Evolutionary conservation across 2,113 vertebrate genomes (phyloP), one percentile per base, ranked within the genome.

Genomic region (Stegastes partitus): DNA sequence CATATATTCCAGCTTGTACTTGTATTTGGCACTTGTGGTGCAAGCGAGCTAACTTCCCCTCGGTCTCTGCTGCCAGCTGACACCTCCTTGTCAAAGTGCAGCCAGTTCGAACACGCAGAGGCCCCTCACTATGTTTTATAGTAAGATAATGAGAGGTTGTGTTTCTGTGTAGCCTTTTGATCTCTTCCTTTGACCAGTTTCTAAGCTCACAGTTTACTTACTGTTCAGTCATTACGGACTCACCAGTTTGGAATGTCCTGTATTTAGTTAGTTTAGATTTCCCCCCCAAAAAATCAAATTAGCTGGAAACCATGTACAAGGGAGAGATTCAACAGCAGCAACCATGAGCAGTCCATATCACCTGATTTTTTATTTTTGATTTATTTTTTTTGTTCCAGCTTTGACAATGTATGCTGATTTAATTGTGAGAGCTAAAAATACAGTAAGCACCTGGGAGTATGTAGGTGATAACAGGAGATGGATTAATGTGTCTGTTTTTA

Each of bases 371-470:
- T 47, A n/a, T n/a, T n/a, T n/a, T n/a, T n/a, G n/a, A n/a, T n/a
- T n/a, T n/a, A n/a, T n/a, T n/a, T n/a, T n/a, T n/a, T n/a, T n/a
- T n/a, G n/a, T 31, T 16, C 10, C 25, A 47, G 42, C 25, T 9
- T 57, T 49, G 57, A 63, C 67, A 18, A 53, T 44, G 10, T 47
- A 47, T 53, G 16, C 25, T 61, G 59, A 66, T 82, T 69, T 37
- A 69, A 65, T 59, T 59, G 37, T 21, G 37, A 22, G 31, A 21
- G 78, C 26, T 65, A 57, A 58, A 77, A 81, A 87, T 63, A 23
- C 37, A 62, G 58, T 69, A 61, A 44, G 12, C n/a, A 10, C 67
- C 19, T 47, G 39, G 62, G 50, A 63, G 66, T 59, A 4, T 70
- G 68, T 50, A 42, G 64, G 51, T 50, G 65, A 28, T 55, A 23